phyloP scores from a whole-genome alignment of 2,888 invertebrate species.

The Cordilura impudica region DNA sequence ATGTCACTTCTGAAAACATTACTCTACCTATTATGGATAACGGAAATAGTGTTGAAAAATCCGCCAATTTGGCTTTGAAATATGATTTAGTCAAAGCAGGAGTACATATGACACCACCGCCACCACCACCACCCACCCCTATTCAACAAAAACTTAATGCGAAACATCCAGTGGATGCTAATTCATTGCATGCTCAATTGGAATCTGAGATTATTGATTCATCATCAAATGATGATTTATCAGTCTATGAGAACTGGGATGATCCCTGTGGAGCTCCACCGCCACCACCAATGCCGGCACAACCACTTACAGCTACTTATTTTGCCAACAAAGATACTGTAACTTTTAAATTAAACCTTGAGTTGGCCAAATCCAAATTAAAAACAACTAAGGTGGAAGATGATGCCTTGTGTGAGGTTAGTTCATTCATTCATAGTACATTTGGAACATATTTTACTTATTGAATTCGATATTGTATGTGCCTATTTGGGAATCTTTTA shows the following conservation, averaged over 20 bases:
- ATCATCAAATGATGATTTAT: not conserved
- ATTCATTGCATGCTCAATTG: conserved; percentile 7
- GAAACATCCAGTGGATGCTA: conserved; percentile 16
- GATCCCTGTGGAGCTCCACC: conserved; percentile 68
- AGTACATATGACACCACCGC: conserved; percentile 66
- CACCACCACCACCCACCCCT: conserved; percentile 72
- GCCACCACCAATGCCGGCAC: conserved; percentile 66
- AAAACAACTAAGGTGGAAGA: conserved; percentile 59
- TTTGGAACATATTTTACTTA: too few relatives aligned
- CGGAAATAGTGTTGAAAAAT: conserved; percentile 45
- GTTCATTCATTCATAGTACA: too few relatives aligned
- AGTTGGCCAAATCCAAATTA: conserved; percentile 68
- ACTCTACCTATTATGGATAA: not conserved
- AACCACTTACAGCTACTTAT: not conserved
- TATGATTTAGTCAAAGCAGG: conserved; percentile 56
- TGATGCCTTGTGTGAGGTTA: not conserved
- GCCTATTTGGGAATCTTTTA: too few relatives aligned
- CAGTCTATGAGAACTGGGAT: conserved; percentile 65
- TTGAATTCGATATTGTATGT: too few relatives aligned
- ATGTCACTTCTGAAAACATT: not conserved
- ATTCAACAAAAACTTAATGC: conserved; percentile 59
- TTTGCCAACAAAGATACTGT: conserved; percentile 61
- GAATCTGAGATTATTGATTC: conserved; percentile 3
- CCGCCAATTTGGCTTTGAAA: conserved; percentile 58
- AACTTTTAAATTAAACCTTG: conserved; percentile 67